Evolutionary conservation across 2,113 vertebrate species (phyloP).

Genomic region (Regulus satrapa): DNA sequence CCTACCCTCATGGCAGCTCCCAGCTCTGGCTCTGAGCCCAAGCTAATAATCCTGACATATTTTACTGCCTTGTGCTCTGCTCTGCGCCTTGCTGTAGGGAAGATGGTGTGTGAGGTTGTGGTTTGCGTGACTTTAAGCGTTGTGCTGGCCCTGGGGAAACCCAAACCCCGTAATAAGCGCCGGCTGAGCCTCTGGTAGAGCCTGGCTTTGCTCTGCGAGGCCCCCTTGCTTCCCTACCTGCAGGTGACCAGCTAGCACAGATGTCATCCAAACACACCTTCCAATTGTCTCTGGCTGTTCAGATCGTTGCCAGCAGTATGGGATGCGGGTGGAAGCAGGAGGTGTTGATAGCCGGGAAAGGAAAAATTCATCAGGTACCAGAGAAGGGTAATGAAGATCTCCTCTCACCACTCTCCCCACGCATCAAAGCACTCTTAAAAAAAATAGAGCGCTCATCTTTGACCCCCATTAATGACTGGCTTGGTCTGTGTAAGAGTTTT

Average conservation of each 20-base stretch:
- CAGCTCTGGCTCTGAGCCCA: conserved; percentile 30
- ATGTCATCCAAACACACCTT: neutral
- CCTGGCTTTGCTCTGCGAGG: neutral
- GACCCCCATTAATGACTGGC: conserved; percentile 54
- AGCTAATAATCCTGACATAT: conserved; percentile 26
- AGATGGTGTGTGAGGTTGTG: neutral
- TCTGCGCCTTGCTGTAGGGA: neutral
- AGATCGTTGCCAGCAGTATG: neutral
- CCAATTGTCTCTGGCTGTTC: neutral
- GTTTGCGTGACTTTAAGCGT: neutral
- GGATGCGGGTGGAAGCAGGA: neutral
- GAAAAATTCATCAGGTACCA: conserved; percentile 1
- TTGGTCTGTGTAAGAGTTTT: conserved; percentile 49
- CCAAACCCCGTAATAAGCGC: neutral
- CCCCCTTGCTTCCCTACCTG: neutral
- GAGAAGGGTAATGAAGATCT: conserved; percentile 35
- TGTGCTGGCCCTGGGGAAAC: neutral
- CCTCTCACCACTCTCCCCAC: neutral
- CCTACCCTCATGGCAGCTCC: conserved; percentile 13
- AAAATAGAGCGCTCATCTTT: conserved; percentile 40
- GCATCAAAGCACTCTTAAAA: conserved; percentile 49
- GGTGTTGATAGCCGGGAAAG: conserved; percentile 34
- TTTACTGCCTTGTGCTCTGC: conserved; percentile 3
- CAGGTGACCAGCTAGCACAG: neutral
- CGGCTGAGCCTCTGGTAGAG: neutral